Conservation (phyloP, 1,140 invertebrate species). For the Drosophila simulans region DNA sequence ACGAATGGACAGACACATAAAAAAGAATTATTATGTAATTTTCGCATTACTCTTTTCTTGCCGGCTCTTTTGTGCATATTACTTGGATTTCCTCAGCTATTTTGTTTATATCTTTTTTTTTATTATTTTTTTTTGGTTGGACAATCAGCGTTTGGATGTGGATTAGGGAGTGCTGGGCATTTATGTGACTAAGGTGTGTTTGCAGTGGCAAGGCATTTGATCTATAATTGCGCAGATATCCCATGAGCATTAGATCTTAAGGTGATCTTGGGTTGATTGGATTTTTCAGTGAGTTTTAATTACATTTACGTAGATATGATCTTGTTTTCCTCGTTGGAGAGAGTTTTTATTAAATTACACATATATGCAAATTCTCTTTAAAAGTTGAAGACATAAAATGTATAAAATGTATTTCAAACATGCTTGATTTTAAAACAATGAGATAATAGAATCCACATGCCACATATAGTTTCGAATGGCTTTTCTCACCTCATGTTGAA, state of each 20-base stretch:
- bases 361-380: too few species aligned
- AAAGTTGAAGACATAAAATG: too few species aligned
- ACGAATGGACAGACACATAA: conserved; percentile 58
- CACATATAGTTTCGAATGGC: conserved; percentile 22
- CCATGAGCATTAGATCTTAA: conserved; percentile 20
- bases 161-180: conserved; percentile 39
- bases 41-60: conserved; percentile 38
- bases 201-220: conserved; percentile 26
- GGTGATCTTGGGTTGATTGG: conserved; percentile 34
- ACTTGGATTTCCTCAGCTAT: conserved; percentile 44
- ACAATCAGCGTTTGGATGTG: conserved; percentile 24
- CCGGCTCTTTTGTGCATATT: conserved; percentile 45
- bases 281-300: conserved; percentile 21
- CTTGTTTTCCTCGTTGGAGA: neutral
- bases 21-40: conserved; percentile 82
- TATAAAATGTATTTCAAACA: too few species aligned
- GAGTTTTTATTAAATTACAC: neutral
- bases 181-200: conserved; percentile 46
- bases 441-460: conserved; percentile 4
- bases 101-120: conserved; percentile 10
- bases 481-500: conserved; percentile 43
- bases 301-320: conserved; percentile 2
- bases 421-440: too few species aligned
- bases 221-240: conserved; percentile 27
- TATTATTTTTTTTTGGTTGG: conserved; percentile 21